Evolutionary conservation across 2,888 invertebrate genomes (phyloP).

Genomic region (Chrysodeixis includens): DNA sequence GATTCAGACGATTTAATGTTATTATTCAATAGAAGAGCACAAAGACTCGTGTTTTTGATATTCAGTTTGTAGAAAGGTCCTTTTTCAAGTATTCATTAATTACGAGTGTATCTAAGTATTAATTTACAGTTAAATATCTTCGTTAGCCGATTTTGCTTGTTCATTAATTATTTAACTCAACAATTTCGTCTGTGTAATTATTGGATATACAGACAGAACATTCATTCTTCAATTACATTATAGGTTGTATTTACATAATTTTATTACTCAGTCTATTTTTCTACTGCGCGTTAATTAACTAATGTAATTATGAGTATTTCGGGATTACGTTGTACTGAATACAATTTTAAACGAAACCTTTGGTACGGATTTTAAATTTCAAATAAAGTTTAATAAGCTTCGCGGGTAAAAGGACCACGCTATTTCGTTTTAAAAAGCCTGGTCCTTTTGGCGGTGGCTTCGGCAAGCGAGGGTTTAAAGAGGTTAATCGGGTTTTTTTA

Average conservation of each 20-base stretch:
- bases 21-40: not conserved
- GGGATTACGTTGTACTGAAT: not conserved
- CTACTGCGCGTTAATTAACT: constrained; percentile 4
- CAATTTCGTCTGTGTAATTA: not conserved
- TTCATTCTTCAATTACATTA: not conserved
- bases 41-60: not conserved
- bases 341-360: not conserved
- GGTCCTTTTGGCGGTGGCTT: not conserved
- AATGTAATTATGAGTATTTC: not conserved
- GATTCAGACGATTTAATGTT: constrained; percentile 1
- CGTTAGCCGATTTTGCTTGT: not conserved
- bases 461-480: not conserved
- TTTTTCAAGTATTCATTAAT: constrained; percentile 4
- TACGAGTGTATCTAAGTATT: not conserved
- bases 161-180: not conserved
- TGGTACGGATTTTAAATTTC: not conserved
- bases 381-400: not conserved
- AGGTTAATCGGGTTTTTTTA: constrained; percentile 6
- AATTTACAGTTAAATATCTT: not conserved
- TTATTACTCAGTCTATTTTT: not conserved
- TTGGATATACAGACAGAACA: not conserved
- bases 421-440: not conserved
- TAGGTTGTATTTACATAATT: constrained; percentile 1
- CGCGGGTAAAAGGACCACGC: not conserved
- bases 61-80: not conserved